A percentile compares a stretch with the other conserved stretches of the same genome.
phyloP scores from a whole-genome alignment of 2,888 invertebrate genomes.

The Selenia dentaria region DNA sequence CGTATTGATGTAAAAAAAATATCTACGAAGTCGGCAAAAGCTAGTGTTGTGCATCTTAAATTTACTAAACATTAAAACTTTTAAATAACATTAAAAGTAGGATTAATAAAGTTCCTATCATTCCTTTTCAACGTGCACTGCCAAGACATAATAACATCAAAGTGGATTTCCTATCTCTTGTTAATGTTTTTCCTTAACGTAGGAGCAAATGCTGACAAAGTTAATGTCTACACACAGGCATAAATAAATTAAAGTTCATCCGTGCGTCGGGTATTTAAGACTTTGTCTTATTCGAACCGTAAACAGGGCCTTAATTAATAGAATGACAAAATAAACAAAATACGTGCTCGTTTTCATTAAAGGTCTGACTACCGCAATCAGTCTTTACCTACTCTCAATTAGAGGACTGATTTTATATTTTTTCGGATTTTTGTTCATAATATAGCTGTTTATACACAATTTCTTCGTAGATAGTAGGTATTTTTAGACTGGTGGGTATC shows the following conservation, averaged over 20 bases:
- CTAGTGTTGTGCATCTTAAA: too few species aligned
- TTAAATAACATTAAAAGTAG: too few species aligned
- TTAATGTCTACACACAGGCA: slow-evolving; percentile 46
- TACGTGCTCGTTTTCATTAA: slow-evolving; percentile 53
- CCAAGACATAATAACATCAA: background rate
- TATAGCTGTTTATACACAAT: too few species aligned
- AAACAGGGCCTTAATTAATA: slow-evolving; percentile 69
- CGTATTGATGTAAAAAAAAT: too few species aligned
- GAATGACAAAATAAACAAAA: slow-evolving; percentile 63
- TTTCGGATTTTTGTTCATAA: too few species aligned
- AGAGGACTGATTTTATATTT: background rate
- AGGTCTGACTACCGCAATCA: slow-evolving; percentile 43
- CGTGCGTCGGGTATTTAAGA: slow-evolving; percentile 63
- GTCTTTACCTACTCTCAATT: slow-evolving; percentile 28
- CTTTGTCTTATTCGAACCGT: slow-evolving; percentile 60
- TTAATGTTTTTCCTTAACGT: background rate
- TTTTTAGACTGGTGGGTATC: too few species aligned
- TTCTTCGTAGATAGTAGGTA: too few species aligned
- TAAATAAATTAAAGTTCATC: slow-evolving; percentile 66
- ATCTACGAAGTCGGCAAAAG: too few species aligned
- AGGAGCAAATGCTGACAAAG: slow-evolving; percentile 39
- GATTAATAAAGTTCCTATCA: too few species aligned
- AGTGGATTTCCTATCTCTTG: background rate
- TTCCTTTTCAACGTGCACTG: too few species aligned
- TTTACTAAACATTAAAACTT: too few species aligned